phyloP scores from a whole-genome alignment of 2,888 invertebrate genomes.

The Gastrophysa polygoni region DNA sequence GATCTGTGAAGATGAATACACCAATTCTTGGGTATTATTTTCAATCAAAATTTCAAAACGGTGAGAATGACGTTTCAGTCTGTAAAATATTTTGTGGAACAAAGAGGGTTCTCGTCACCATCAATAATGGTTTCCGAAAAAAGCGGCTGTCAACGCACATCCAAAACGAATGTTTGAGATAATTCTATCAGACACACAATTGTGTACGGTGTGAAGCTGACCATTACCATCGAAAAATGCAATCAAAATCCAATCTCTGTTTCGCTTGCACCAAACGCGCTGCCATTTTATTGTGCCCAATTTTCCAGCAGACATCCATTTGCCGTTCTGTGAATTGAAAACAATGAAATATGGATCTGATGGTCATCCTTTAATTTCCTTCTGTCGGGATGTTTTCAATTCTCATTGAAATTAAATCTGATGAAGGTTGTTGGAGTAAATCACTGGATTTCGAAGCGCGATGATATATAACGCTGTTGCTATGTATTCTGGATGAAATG shows the following conservation, averaged over 20 bases:
- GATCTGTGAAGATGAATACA: no score
- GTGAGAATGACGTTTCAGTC: no score
- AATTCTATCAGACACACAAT: no score
- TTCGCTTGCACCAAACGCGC: background rate
- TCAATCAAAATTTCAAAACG: no score
- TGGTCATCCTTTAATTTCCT: slow-evolving; percentile 22
- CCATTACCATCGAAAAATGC: background rate
- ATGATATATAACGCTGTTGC: slow-evolving; percentile 21
- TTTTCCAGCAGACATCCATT: slow-evolving; percentile 2
- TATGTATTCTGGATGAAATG: slow-evolving; percentile 18
- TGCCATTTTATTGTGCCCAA: background rate
- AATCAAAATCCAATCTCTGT: background rate
- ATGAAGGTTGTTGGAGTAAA: slow-evolving; percentile 18
- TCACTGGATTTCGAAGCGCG: slow-evolving; percentile 16
- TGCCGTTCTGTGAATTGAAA: slow-evolving; percentile 7
- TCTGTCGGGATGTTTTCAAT: slow-evolving; percentile 23
- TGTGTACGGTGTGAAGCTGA: background rate
- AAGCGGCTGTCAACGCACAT: no score
- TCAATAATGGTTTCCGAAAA: no score
- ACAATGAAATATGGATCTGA: slow-evolving; percentile 16
- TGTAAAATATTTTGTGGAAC: no score
- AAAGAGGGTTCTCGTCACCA: no score
- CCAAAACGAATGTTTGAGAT: no score
- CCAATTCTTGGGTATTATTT: no score
- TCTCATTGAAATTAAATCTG: slow-evolving; percentile 25